phyloP scores from a whole-genome alignment of 2,888 invertebrate genomes.

The Lasiommata megera region DNA sequence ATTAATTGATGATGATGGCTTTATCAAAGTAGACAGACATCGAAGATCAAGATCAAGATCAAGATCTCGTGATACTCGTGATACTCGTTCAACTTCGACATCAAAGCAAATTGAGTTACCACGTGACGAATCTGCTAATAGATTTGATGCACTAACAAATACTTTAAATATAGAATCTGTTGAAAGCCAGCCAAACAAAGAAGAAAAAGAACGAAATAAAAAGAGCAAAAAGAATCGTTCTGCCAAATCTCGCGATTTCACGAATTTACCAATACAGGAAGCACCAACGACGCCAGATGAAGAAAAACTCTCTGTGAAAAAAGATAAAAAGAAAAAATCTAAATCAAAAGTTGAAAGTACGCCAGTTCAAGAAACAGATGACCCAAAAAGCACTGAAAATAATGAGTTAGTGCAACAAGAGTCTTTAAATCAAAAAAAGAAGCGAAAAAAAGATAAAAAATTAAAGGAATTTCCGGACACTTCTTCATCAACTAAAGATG shows the following conservation, averaged over 20 bases:
- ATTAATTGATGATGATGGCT: constrained; percentile 67
- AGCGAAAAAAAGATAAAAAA: constrained; percentile 60
- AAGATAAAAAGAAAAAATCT: constrained; percentile 60
- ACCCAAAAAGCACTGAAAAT: constrained; percentile 28
- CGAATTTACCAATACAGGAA: constrained; percentile 40
- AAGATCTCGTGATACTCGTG: constrained; percentile 79
- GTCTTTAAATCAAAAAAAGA: constrained; percentile 50
- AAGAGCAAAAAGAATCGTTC: constrained; percentile 55
- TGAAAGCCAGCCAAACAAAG: constrained; percentile 40
- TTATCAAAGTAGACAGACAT: constrained; percentile 71
- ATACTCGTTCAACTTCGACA: constrained; percentile 53
- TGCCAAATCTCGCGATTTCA: constrained; percentile 68
- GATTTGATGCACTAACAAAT: constrained; percentile 56
- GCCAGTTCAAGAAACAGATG: constrained; percentile 26
- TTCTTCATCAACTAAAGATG: constrained; percentile 36
- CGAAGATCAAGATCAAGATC: constrained; percentile 81
- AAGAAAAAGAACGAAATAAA: constrained; percentile 42
- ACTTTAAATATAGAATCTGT: constrained; percentile 46
- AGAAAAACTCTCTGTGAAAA: constrained; percentile 52
- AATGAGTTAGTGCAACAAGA: constrained; percentile 25
- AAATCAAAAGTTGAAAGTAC: constrained; percentile 41
- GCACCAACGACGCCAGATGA: constrained; percentile 48
- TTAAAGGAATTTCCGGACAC: constrained; percentile 34
- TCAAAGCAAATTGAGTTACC: constrained; percentile 43
- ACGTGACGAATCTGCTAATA: constrained; percentile 61